These are phyloP conservation scores for Abscondita cerata DNA, from an alignment of 2,888 invertebrate species.

Conservation along the genomic window DNA sequence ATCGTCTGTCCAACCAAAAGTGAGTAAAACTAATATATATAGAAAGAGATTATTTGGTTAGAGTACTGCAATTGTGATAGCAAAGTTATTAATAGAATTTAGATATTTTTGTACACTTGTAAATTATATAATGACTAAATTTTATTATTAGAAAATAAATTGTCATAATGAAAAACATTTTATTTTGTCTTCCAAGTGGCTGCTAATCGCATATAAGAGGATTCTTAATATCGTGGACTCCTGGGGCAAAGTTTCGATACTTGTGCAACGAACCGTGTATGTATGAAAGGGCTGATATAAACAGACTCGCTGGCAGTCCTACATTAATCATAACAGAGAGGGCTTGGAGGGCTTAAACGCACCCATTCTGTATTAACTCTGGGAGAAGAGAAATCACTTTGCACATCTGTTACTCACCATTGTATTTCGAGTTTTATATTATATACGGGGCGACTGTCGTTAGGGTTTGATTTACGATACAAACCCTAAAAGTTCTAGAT, in stretches of 20 bases:
- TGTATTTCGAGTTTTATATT: slow-evolving; percentile 39
- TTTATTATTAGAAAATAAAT: slow-evolving; percentile 27
- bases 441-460: slow-evolving; percentile 34
- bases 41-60: slow-evolving; percentile 11
- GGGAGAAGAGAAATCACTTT: slow-evolving; percentile 43
- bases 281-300: slow-evolving; percentile 56
- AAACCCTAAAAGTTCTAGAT: slow-evolving; percentile 19
- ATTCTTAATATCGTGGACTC: slow-evolving; percentile 39
- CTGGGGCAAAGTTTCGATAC: slow-evolving; percentile 59
- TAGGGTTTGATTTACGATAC: slow-evolving; percentile 34
- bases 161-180: not conserved
- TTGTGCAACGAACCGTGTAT: slow-evolving; percentile 57
- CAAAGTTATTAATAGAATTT: slow-evolving; percentile 50
- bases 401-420: slow-evolving; percentile 47
- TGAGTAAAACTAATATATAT: slow-evolving; percentile 22
- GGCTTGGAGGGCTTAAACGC: slow-evolving; percentile 51
- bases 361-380: slow-evolving; percentile 50
- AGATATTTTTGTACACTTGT: slow-evolving; percentile 58
- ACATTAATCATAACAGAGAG: slow-evolving; percentile 58
- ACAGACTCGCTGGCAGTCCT: slow-evolving; percentile 53
- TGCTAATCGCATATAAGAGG: too few relatives aligned
- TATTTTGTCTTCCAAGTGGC: not conserved
- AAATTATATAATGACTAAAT: slow-evolving; percentile 24
- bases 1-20: slow-evolving; percentile 6
- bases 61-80: slow-evolving; percentile 58